Evolutionary conservation across 2,888 invertebrate genomes (phyloP), one percentile per base, ranked within the genome.

Genomic region (Mimumesa dahlbomi): DNA sequence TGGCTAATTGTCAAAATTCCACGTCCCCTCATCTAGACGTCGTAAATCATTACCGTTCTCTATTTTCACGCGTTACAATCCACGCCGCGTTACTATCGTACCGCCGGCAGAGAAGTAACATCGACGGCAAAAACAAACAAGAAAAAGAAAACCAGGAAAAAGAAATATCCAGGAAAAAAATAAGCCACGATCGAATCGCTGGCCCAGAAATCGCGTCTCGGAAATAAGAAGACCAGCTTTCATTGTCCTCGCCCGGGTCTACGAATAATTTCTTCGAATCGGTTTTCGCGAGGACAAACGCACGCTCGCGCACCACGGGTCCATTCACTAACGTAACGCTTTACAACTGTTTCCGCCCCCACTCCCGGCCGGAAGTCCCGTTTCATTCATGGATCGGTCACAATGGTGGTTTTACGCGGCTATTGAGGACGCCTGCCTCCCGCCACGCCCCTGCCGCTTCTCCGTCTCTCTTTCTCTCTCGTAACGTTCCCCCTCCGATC

Each of bases 371-470:
- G 89, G 89, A 89, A 88, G 89, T 88, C 82, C 86, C 87, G 85
- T 86, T 88, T 88, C 88, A 88, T 89, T 89, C 89, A 88, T 87
- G 88, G 85, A 87, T 88, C 85, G 87, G 85, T 86, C 87, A 88
- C 88, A 88, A 88, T 88, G 88, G 87, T 86, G 87, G 85, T 86
- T 87, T 86, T 86, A 86, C 87, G 86, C 81, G 81, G 85, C 87
- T 86, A 88, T 88, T 87, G 88, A 84, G 86, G 83, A 85, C 84
- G 82, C 80, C 77, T 72, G 74, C 77, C 77, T 77, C 75, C 81
- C 81, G 74, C 82, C 83, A 73, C 64, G 78, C 78, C 78, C 67
- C 78, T 69, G 38, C 64, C 62, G 40, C 52, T 66, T 68, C 72
- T 31, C 66, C 58, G 56, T 58, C 48, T n/a, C n/a, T n/a, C n/a